Evolutionary conservation across 2,888 invertebrate genomes (phyloP).

Genomic region (Pherbina coryleti): DNA sequence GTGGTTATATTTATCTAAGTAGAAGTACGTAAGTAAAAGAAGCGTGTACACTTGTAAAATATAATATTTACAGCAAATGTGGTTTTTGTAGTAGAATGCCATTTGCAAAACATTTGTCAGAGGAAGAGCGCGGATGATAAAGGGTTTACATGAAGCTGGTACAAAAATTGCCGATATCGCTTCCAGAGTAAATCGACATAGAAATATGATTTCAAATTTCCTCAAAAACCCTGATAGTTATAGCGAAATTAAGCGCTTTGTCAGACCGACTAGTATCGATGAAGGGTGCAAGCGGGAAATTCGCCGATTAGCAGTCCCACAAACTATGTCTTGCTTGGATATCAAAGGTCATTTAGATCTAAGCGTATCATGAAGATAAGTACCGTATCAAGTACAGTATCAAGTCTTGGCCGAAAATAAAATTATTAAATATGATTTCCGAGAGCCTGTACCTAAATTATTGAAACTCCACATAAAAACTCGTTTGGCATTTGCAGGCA

Average conservation of each 20-base stretch:
- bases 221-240: slow-evolving; percentile 7
- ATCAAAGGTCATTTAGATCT: no score
- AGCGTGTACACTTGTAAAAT: no score
- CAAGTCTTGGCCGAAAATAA: slow-evolving; percentile 1
- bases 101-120: slow-evolving; percentile 19
- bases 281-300: slow-evolving; percentile 3
- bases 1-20: no score
- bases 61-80: background rate
- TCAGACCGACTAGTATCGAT: slow-evolving; percentile 2
- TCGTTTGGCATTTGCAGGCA: slow-evolving; percentile 21
- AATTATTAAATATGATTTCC: background rate
- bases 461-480: background rate
- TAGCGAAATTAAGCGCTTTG: slow-evolving; percentile 12
- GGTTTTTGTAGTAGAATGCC: slow-evolving; percentile 19
- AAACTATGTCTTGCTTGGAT: slow-evolving; percentile 5
- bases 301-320: background rate
- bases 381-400: no score
- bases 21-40: no score
- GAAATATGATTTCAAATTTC: no score
- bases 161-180: no score
- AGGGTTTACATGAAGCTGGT: no score
- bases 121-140: slow-evolving; percentile 19
- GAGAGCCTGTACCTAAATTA: background rate
- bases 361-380: background rate
- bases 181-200: no score